phyloP scores from a whole-genome alignment of 2,797 vertebrate genomes.

The Tenualosa ilisha region DNA sequence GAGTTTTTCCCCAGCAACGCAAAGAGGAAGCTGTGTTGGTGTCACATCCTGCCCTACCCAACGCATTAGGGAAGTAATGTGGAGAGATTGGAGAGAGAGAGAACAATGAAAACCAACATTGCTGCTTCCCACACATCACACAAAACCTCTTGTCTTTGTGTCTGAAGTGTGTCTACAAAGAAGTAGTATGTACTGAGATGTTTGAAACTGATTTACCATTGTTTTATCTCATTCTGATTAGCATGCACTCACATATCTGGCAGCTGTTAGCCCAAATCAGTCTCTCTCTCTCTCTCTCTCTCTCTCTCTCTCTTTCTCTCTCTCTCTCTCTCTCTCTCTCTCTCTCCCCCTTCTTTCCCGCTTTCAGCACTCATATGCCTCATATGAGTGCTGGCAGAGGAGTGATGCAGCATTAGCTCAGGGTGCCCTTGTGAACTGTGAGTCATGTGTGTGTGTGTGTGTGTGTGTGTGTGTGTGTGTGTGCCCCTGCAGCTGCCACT shows the following conservation, averaged over 20 bases:
- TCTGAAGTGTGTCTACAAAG: neutral
- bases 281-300: neutral
- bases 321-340: neutral
- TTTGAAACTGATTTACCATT: neutral
- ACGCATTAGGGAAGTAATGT: neutral
- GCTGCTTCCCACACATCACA: slow-evolving; percentile 1
- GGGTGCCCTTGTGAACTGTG: slow-evolving; percentile 24
- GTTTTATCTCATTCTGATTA: neutral
- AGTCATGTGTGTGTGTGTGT: slow-evolving; percentile 1
- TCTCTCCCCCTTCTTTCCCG: neutral
- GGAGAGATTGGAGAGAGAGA: slow-evolving; percentile 6
- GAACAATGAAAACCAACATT: slow-evolving; percentile 18
- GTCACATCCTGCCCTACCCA: slow-evolving; percentile 24
- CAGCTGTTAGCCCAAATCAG: neutral
- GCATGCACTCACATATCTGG: neutral
- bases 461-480: neutral
- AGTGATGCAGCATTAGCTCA: slow-evolving; percentile 21
- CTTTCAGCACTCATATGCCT: neutral
- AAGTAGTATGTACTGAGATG: neutral
- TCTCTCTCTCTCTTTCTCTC: neutral
- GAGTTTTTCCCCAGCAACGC: slow-evolving; percentile 17
- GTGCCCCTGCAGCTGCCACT: slow-evolving; percentile 4
- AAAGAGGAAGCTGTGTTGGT: slow-evolving; percentile 17
- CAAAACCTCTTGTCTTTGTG: neutral
- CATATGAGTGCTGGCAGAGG: slow-evolving; percentile 15